A percentile compares a stretch with the other conserved stretches of the same genome.
Conservation (phyloP, 2,888 invertebrate genomes). For the Zaprionus obscuricornis region DNA sequence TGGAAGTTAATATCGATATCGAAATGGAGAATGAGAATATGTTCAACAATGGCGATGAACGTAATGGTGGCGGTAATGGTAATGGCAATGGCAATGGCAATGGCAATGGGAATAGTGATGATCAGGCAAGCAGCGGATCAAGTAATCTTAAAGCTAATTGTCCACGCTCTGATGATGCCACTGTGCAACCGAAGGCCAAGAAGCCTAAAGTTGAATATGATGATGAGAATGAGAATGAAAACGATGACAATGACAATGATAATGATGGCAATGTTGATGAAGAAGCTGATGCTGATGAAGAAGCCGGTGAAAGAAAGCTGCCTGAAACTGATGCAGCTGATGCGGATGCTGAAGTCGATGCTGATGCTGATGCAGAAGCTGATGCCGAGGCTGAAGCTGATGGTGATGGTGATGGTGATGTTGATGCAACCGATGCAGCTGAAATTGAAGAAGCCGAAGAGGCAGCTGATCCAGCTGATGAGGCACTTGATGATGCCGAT, state of each 20-base stretch:
- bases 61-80: conserved; percentile 74
- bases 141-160: conserved; percentile 45
- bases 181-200: conserved; percentile 84
- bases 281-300: conserved; percentile 28
- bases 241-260: conserved; percentile 47
- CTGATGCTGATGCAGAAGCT: background rate
- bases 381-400: conserved; percentile 2
- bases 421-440: conserved; percentile 26
- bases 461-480: conserved; percentile 1
- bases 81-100: conserved; percentile 48
- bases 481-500: conserved; percentile 5
- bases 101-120: conserved; percentile 40
- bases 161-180: conserved; percentile 72
- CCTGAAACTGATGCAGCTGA: conserved; percentile 7
- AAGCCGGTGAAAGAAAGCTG: conserved; percentile 16
- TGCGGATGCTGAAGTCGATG: conserved; percentile 16
- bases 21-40: conserved; percentile 85
- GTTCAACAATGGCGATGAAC: conserved; percentile 69
- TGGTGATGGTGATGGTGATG: conserved; percentile 16
- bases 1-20: conserved; percentile 85
- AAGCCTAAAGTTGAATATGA: conserved; percentile 79
- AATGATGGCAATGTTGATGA: conserved; percentile 31
- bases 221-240: conserved; percentile 44
- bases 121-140: conserved; percentile 1
- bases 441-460: conserved; percentile 39